Conservation (phyloP, 1,140 invertebrate species). For the Pantala flavescens region DNA sequence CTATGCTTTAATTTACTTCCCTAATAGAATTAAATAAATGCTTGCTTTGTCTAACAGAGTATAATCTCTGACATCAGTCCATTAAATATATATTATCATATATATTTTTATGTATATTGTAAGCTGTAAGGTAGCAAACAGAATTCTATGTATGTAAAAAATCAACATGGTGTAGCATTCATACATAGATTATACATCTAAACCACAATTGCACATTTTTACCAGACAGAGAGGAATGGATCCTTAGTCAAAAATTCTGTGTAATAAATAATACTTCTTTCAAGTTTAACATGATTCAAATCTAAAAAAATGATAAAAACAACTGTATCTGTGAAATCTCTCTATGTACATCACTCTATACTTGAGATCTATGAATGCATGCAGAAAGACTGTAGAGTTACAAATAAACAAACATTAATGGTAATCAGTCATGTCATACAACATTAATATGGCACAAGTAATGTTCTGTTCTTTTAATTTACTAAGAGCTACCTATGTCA, state of each 20-base stretch:
- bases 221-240: neutral
- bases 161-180: neutral
- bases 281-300: neutral
- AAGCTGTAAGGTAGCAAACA: neutral
- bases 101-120: neutral
- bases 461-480: neutral
- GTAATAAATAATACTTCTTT: neutral
- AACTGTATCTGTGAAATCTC: neutral
- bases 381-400: neutral
- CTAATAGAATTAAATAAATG: neutral
- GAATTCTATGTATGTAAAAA: neutral
- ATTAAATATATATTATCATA: neutral
- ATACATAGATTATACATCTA: neutral
- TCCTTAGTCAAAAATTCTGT: neutral
- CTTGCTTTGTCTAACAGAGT: neutral
- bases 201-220: neutral
- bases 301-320: neutral
- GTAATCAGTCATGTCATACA: neutral
- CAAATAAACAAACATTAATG: neutral
- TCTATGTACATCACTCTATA: neutral
- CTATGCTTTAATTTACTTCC: neutral
- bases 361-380: neutral
- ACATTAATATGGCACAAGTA: constrained; percentile 10
- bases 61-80: neutral
- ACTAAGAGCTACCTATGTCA: neutral